These are phyloP conservation scores for Dryomyza anilis DNA, from an alignment of 2,888 invertebrate species.

Conservation along the genomic window DNA sequence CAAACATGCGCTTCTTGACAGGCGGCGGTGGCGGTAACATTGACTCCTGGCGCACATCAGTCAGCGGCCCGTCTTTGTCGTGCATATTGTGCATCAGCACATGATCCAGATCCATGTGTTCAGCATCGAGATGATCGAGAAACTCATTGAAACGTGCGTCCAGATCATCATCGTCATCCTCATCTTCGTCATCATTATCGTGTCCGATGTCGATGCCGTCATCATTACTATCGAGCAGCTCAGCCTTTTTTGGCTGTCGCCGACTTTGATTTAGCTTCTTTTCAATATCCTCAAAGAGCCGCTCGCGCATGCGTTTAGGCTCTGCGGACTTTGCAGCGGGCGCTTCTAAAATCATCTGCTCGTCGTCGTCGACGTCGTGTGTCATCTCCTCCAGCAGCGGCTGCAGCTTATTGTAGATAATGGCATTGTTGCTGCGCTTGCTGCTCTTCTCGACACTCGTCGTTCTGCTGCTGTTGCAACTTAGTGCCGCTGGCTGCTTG, in stretches of 20 bases:
- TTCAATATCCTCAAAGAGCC: conserved; percentile 7
- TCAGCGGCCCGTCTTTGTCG: not conserved
- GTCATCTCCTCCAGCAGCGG: too few species aligned
- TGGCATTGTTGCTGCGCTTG: too few species aligned
- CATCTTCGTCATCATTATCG: too few species aligned
- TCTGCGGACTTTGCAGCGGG: not conserved
- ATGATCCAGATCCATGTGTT: not conserved
- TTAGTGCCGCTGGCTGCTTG: not conserved
- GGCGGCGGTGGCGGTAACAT: conserved; percentile 23
- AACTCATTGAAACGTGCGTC: conserved; percentile 44
- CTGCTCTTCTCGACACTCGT: not conserved
- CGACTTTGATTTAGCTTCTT: conserved; percentile 3
- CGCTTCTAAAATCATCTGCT: not conserved
- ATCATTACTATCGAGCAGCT: too few species aligned
- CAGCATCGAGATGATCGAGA: not conserved
- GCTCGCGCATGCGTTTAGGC: not conserved
- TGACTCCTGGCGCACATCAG: not conserved
- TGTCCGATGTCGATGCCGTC: not conserved
- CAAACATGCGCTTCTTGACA: conserved; percentile 39
- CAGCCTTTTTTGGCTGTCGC: too few species aligned
- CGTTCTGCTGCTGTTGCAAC: not conserved
- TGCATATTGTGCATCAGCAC: not conserved
- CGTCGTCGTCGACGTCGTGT: not conserved
- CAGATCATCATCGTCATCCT: conserved; percentile 30
- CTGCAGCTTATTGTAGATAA: too few species aligned